Conservation (phyloP, 2,888 invertebrate genomes). For the Orchesellides sinensis region DNA sequence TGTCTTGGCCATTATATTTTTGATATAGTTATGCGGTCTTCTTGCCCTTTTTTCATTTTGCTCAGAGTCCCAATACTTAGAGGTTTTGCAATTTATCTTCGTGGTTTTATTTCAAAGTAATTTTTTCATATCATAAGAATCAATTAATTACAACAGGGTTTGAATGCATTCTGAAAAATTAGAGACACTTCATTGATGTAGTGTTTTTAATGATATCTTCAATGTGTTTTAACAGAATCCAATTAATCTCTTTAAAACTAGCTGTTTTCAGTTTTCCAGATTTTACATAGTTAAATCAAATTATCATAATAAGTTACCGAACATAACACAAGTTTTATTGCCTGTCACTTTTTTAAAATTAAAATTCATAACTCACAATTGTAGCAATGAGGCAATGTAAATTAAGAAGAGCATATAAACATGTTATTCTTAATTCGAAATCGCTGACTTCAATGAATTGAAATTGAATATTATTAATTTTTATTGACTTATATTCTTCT, state of each 20-base stretch:
- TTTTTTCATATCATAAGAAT: constrained; percentile 38
- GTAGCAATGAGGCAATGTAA: constrained; percentile 63
- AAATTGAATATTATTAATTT: constrained; percentile 28
- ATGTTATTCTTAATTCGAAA: constrained; percentile 60
- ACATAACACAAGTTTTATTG: constrained; percentile 55
- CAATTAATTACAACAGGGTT: constrained; percentile 56
- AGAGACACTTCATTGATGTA: constrained; percentile 40
- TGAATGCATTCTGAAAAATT: constrained; percentile 55
- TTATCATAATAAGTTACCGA: constrained; percentile 32
- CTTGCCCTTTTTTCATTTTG: no score
- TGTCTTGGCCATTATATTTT: no score
- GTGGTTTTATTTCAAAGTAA: constrained; percentile 53
- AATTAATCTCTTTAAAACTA: no score
- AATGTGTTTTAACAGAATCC: constrained; percentile 19
- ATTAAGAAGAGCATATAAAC: constrained; percentile 67
- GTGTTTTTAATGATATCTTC: constrained; percentile 35
- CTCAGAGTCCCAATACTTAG: no score
- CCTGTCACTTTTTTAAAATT: constrained; percentile 54
- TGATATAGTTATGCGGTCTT: no score
- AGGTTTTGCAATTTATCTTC: constrained; percentile 38
- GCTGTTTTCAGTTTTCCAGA: constrained; percentile 1
- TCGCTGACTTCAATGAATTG: constrained; percentile 52
- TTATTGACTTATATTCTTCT: constrained; percentile 42
- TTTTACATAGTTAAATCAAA: constrained; percentile 19
- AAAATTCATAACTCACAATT: constrained; percentile 53